Percentiles rank a stretch among this genome's conserved stretches.
phyloP scores from a whole-genome alignment of 2,888 invertebrate genomes.

The Thymelicus sylvestris region DNA sequence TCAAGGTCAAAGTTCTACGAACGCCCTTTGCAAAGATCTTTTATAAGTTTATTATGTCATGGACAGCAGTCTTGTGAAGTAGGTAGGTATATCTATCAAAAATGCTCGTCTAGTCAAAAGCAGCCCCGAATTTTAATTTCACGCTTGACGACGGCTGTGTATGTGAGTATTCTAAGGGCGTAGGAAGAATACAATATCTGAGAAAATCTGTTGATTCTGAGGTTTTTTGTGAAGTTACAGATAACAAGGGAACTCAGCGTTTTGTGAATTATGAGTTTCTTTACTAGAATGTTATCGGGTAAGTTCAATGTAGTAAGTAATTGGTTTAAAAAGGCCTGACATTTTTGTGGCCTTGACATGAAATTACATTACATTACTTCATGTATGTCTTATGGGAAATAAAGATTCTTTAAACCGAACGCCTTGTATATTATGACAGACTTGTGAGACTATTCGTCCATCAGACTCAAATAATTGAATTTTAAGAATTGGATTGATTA shows the following conservation, averaged over 20 bases:
- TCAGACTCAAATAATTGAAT: too few species aligned
- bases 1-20: neutral
- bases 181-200: constrained; percentile 1
- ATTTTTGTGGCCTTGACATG: too few species aligned
- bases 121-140: constrained; percentile 39
- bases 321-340: neutral
- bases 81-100: constrained; percentile 12
- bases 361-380: too few species aligned
- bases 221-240: neutral
- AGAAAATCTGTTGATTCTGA: constrained; percentile 5
- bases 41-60: neutral
- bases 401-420: too few species aligned
- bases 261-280: neutral
- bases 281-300: neutral
- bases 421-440: too few species aligned
- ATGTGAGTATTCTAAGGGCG: constrained; percentile 8
- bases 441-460: too few species aligned
- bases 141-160: constrained; percentile 34
- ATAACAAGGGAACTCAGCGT: constrained; percentile 6
- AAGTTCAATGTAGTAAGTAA: neutral
- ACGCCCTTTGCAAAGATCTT: neutral
- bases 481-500: too few species aligned
- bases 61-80: neutral
- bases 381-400: too few species aligned
- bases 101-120: constrained; percentile 35